phyloP scores from a whole-genome alignment of 1,140 invertebrate species.

The Lordiphosa stackelbergi region DNA sequence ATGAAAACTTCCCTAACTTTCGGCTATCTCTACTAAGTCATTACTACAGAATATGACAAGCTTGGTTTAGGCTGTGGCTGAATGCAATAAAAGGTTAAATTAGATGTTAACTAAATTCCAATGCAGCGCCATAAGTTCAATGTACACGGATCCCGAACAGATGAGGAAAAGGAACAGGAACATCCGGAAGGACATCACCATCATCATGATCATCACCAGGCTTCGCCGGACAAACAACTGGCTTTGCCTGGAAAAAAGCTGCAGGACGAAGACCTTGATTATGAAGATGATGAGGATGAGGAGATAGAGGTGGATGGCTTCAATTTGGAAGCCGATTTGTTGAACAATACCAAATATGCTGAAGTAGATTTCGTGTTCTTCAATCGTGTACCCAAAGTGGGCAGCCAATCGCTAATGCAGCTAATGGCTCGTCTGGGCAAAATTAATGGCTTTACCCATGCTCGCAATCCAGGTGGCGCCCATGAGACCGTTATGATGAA shows the following conservation, averaged over 20 bases:
- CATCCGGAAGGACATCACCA: conserved; percentile 1
- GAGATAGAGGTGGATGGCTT: conserved; percentile 11
- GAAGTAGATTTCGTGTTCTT: conserved; percentile 88
- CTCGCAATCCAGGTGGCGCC: conserved; percentile 88
- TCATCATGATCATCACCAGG: conserved; percentile 34
- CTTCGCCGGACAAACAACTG: conserved; percentile 41
- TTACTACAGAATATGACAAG: neutral
- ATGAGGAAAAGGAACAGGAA: conserved; percentile 12
- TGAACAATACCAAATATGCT: conserved; percentile 88
- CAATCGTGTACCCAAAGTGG: conserved; percentile 93
- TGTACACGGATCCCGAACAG: conserved; percentile 37
- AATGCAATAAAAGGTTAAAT: conserved; percentile 20
- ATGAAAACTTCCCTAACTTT: conserved; percentile 44
- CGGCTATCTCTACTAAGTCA: conserved; percentile 5
- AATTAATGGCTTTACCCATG: conserved; percentile 87
- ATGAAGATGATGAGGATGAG: conserved; percentile 16
- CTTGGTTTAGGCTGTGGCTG: conserved; percentile 19
- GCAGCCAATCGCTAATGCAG: conserved; percentile 92
- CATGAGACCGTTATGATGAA: conserved; percentile 89
- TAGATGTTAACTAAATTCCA: conserved; percentile 15
- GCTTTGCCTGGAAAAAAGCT: conserved; percentile 24
- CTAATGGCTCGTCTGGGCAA: conserved; percentile 85
- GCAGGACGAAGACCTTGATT: conserved; percentile 1
- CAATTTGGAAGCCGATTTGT: conserved; percentile 43
- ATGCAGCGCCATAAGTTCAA: conserved; percentile 41